Evolutionary conservation across 2,888 invertebrate genomes (phyloP).

Genomic region (Coelogynopora nodosa): DNA sequence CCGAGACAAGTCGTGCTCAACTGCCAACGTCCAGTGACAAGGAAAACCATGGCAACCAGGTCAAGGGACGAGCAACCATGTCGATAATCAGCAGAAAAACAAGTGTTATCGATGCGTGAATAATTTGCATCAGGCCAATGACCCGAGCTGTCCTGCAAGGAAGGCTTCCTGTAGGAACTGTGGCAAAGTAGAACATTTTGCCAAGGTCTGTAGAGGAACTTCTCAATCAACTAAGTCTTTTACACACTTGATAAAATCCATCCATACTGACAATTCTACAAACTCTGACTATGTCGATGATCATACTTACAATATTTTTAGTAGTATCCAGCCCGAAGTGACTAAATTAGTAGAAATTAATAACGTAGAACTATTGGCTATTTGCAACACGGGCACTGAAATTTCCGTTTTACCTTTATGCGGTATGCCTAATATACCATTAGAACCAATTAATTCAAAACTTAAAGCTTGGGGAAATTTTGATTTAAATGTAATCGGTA

Average conservation of each 20-base stretch:
- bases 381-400: constrained; percentile 15
- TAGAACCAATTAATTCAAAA: neutral
- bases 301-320: neutral
- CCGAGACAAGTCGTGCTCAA: neutral
- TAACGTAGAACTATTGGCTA: neutral
- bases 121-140: neutral
- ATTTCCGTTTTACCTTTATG: constrained; percentile 4
- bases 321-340: neutral
- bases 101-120: constrained; percentile 2
- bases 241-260: neutral
- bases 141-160: neutral
- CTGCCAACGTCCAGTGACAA: neutral
- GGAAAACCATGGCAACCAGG: neutral
- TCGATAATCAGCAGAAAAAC: neutral
- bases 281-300: neutral
- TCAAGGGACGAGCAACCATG: neutral
- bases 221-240: neutral
- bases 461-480: constrained; percentile 18
- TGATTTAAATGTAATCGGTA: neutral
- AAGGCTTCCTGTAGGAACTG: neutral
- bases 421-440: neutral
- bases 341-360: neutral
- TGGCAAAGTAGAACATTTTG: constrained; percentile 9
- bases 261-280: neutral
- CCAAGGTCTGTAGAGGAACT: neutral